phyloP scores from a whole-genome alignment of 2,888 invertebrate genomes.

The Nipponacmea schrenckii region DNA sequence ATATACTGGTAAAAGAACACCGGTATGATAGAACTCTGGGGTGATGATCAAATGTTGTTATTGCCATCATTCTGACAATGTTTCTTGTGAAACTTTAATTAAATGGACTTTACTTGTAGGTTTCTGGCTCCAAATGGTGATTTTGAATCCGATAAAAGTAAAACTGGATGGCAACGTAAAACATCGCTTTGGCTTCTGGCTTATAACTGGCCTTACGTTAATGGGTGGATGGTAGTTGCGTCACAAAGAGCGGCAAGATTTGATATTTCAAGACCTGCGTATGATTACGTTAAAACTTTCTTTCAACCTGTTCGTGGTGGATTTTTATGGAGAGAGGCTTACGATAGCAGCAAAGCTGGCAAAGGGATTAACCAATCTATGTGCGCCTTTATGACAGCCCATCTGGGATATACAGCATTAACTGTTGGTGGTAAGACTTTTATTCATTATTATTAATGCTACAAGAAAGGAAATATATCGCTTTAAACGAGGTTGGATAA shows the following conservation, averaged over 20 bases:
- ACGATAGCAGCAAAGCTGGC: conserved; percentile 3
- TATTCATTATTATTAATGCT: neutral
- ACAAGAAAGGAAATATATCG: no score
- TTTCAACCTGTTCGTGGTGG: conserved; percentile 10
- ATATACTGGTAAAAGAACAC: no score
- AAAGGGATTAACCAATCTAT: conserved; percentile 11
- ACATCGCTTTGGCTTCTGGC: conserved; percentile 13
- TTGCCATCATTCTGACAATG: no score
- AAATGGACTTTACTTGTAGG: neutral
- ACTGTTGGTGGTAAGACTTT: conserved; percentile 14
- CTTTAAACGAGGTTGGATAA: no score
- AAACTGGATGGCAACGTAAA: conserved; percentile 17
- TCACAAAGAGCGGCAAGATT: conserved; percentile 21
- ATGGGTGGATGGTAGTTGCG: conserved; percentile 17
- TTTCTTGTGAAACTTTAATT: no score
- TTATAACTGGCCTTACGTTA: conserved; percentile 20
- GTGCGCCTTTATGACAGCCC: conserved; percentile 16
- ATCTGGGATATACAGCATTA: conserved; percentile 17
- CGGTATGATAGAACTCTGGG: no score
- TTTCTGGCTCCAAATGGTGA: conserved; percentile 16
- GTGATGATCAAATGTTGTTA: no score
- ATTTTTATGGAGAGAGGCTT: conserved; percentile 18
- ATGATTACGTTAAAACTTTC: conserved; percentile 12
- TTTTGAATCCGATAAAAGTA: conserved; percentile 11
- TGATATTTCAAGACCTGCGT: conserved; percentile 20